Percentiles rank a stretch among this genome's conserved stretches.
These are phyloP conservation scores for Siniperca chuatsi DNA, from an alignment of 2,113 vertebrate genomes.

Conservation along the genomic window DNA sequence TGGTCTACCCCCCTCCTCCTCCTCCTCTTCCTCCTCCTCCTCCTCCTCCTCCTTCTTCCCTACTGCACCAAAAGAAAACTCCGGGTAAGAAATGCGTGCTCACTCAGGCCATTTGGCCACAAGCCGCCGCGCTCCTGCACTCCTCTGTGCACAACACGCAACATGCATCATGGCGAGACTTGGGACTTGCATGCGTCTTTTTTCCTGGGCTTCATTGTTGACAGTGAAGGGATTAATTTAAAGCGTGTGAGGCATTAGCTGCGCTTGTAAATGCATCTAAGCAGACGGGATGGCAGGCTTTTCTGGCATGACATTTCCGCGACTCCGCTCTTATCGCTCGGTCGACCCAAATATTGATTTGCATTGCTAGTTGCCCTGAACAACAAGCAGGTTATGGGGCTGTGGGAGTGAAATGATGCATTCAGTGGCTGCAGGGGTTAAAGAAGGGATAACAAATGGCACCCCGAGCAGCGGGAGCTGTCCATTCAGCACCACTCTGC, in stretches of 20 bases:
- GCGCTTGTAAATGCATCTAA: constrained; percentile 23
- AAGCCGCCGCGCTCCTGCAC: constrained; percentile 15
- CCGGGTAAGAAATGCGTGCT: constrained; percentile 77
- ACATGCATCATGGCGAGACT: constrained; percentile 27
- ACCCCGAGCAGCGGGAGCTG: constrained; percentile 42
- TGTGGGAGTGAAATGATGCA: background rate
- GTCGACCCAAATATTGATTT: constrained; percentile 38
- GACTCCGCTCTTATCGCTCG: background rate
- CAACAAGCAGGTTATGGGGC: constrained; percentile 16
- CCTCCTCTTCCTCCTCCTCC: no score
- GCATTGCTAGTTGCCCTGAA: constrained; percentile 22
- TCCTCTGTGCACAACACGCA: background rate
- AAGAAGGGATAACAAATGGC: constrained; percentile 7
- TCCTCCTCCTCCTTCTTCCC: constrained; percentile 61
- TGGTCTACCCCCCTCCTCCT: constrained; percentile 55
- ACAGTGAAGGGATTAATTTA: constrained; percentile 3
- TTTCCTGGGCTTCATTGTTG: background rate
- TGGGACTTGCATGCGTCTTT: constrained; percentile 40
- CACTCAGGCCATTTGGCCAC: constrained; percentile 32
- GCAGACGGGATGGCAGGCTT: constrained; percentile 30
- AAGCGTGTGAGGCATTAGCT: constrained; percentile 27
- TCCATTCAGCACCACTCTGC: constrained; percentile 53
- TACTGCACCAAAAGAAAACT: constrained; percentile 84
- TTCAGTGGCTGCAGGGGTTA: background rate
- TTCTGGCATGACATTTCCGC: constrained; percentile 7